Evolutionary conservation across 2,113 vertebrate genomes (phyloP).

Genomic region (Lynx canadensis): DNA sequence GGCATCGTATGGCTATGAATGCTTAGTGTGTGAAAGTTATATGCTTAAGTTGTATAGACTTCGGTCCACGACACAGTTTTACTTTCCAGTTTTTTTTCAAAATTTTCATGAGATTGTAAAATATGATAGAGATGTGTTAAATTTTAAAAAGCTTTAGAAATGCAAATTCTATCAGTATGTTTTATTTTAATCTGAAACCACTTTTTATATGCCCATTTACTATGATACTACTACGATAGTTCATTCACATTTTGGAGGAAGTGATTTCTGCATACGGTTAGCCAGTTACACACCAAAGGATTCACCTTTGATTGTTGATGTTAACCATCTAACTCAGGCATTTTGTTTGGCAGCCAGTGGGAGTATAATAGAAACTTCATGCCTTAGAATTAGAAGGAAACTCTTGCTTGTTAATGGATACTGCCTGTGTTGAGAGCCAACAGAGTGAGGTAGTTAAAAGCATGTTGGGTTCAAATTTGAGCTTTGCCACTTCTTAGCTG

Average conservation of each 20-base stretch:
- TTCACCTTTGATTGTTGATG: background rate
- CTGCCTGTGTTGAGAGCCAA: background rate
- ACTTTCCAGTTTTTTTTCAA: background rate
- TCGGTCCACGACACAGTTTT: background rate
- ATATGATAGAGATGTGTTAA: background rate
- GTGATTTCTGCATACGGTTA: background rate
- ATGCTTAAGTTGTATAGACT: background rate
- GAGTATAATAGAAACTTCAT: background rate
- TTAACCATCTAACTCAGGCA: background rate
- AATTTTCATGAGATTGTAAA: background rate
- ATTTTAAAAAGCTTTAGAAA: background rate
- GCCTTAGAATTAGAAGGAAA: background rate
- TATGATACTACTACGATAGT: background rate
- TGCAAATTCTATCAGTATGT: background rate
- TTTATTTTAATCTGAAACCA: background rate
- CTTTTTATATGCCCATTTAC: background rate
- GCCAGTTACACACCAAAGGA: background rate
- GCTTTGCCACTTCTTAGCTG: background rate
- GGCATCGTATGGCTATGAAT: fast-evolving
- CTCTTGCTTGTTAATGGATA: background rate
- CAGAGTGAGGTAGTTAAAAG: background rate
- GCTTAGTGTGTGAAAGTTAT: background rate
- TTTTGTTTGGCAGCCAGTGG: background rate
- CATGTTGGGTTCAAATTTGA: background rate
- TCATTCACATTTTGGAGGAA: background rate